Evolutionary conservation across 92 coral and sea anemone genomes (phyloP).

Genomic region (Palythoa grandis): DNA sequence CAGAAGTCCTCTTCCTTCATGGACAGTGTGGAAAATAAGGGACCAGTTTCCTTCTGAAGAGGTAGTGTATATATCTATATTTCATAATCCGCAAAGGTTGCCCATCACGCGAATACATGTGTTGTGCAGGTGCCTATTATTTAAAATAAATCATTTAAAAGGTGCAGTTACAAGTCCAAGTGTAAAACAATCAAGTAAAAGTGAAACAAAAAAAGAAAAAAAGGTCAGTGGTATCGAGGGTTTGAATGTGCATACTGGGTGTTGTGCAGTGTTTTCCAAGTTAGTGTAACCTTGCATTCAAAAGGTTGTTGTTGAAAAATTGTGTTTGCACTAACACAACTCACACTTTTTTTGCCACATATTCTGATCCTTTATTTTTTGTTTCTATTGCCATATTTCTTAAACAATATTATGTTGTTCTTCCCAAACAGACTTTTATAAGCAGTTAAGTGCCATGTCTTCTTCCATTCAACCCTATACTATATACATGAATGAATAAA

Average conservation of each 20-base stretch:
- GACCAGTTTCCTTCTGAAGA: conserved; percentile 17
- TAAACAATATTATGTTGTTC: background rate
- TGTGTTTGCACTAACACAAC: conserved; percentile 6
- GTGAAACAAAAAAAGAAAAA: too few relatives aligned
- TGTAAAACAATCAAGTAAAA: too few relatives aligned
- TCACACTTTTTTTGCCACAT: background rate
- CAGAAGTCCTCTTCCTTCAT: conserved; percentile 23
- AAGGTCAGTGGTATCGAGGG: conserved; percentile 9
- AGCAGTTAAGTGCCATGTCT: background rate
- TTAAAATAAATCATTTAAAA: too few relatives aligned
- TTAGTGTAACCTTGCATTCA: background rate
- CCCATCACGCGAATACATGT: too few relatives aligned
- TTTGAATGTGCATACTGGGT: conserved; percentile 17
- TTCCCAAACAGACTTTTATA: background rate
- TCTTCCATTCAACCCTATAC: background rate
- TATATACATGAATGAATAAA: background rate
- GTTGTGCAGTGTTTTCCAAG: background rate
- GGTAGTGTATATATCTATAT: too few relatives aligned
- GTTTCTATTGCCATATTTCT: background rate
- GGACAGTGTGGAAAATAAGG: conserved; percentile 9
- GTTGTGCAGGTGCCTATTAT: too few relatives aligned
- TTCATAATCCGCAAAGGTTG: too few relatives aligned
- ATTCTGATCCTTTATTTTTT: background rate
- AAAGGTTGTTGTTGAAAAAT: background rate
- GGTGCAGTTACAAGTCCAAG: too few relatives aligned